Evolutionary conservation across 2,888 invertebrate species (phyloP).

Genomic region (Erebia epiphron): DNA sequence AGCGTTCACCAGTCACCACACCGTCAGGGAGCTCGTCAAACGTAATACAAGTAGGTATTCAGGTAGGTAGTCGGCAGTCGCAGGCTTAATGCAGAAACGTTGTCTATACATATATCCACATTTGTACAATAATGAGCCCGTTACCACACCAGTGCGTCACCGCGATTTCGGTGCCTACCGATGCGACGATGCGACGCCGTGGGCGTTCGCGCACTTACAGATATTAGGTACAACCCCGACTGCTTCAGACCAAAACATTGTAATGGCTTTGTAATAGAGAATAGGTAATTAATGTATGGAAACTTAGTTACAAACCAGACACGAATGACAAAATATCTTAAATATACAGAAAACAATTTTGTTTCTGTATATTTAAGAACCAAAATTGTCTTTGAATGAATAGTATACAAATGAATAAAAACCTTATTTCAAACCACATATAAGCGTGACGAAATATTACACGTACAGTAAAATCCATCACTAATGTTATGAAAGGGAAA

Average conservation of each 20-base stretch:
- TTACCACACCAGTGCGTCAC: slow-evolving; percentile 41
- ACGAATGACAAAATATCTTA: too few relatives aligned
- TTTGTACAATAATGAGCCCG: slow-evolving; percentile 70
- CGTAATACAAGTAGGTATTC: not conserved
- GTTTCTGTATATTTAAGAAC: too few relatives aligned
- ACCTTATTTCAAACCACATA: too few relatives aligned
- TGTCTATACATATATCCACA: slow-evolving; percentile 70
- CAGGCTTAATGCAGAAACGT: slow-evolving; percentile 75
- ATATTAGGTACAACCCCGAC: not conserved
- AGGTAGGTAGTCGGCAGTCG: slow-evolving; percentile 52
- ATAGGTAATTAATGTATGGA: not conserved
- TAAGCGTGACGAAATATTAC: too few relatives aligned
- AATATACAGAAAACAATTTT: too few relatives aligned
- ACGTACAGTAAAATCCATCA: too few relatives aligned
- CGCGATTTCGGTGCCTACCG: slow-evolving; percentile 61
- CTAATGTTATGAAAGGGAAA: too few relatives aligned
- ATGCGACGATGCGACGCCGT: slow-evolving; percentile 70
- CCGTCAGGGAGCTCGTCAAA: too few relatives aligned
- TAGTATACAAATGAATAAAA: too few relatives aligned
- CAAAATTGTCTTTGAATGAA: too few relatives aligned
- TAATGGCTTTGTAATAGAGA: not conserved
- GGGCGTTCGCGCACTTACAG: slow-evolving; percentile 75
- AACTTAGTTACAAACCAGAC: too few relatives aligned
- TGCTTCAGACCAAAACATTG: not conserved
- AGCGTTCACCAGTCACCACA: too few relatives aligned